Base-by-base conservation (phyloP, 2,888 invertebrate genomes). In the Standfussiana lucernea region DNA sequence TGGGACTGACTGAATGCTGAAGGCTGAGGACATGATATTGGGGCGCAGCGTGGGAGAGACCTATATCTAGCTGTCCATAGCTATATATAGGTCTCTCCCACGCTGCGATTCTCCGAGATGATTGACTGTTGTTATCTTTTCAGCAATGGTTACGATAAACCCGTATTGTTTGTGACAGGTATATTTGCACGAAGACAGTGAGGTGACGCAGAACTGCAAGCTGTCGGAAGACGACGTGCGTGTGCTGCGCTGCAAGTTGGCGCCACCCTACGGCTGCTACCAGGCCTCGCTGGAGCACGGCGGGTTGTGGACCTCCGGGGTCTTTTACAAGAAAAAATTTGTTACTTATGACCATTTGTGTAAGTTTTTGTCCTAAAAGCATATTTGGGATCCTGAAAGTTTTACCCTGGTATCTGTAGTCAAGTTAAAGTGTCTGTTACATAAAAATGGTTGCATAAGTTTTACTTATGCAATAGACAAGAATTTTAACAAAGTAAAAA, bases 271-370 rank as follows among this genome's bases (percentile, higher is more conserved):
- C 42, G 91, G 85, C 65, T 83, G 86, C 79, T 92, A 92, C 89
- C 64, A 35, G 28, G 81, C 90, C 50, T 28, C n/a, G 45, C 78
- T 94, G 66, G 10, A 0, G 45, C 90, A 92, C 78, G 32, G 24
- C n/a, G 93, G 92, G n/a, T 89, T 92, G 28, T 95, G 95, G 95
- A 71, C 42, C 40, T n/a, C 75, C 32, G 88, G 88, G 66, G 0
- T 75, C 35, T 86, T 89, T 80, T 1, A 21, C 32, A 7, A 56
- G 0, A 80, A 84, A 21, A 75, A 65, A 18, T 37, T 35, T 59
- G 50, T 75, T 1, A n/a, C 42, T 5, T 75, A 70, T 24, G 6
- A 59, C 11, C 13, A 47, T 37, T 91, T 91, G 82, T 87, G 93
- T 93, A 65, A 90, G 92, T 73, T 56, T 35, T 37, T 21, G 21